Evolutionary conservation across 1,140 invertebrate genomes (phyloP).

Genomic region (Neodiprion pinetum): DNA sequence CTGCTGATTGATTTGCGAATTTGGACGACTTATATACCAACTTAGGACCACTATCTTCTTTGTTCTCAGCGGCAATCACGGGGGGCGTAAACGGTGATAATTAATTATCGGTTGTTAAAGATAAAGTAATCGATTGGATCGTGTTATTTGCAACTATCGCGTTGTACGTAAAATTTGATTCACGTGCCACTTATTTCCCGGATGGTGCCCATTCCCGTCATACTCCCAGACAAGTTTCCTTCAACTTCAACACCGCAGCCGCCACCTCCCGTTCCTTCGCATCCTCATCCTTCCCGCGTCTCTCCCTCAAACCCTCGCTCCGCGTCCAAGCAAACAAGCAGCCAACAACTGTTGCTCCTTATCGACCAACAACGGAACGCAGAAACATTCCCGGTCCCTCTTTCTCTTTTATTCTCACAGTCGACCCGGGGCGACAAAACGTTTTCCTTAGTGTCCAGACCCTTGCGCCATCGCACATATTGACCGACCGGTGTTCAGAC

Average conservation of each 20-base stretch:
- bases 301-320: too few relatives aligned
- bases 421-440: not conserved
- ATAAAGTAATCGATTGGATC: too few relatives aligned
- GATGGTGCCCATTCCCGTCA: not conserved
- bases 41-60: too few relatives aligned
- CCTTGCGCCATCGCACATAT: not conserved
- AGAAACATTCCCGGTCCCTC: constrained; percentile 14
- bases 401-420: not conserved
- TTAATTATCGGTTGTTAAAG: too few relatives aligned
- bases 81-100: too few relatives aligned
- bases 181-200: too few relatives aligned
- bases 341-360: constrained; percentile 31
- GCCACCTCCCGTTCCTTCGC: not conserved
- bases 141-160: too few relatives aligned
- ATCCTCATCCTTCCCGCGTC: not conserved
- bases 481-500: not conserved
- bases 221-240: not conserved
- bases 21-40: too few relatives aligned
- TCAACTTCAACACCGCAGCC: not conserved
- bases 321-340: constrained; percentile 17
- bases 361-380: constrained; percentile 26
- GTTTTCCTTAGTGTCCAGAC: not conserved
- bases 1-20: too few relatives aligned
- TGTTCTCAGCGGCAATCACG: too few relatives aligned
- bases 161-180: too few relatives aligned